Evolutionary conservation across 1,140 invertebrate species (phyloP).

Genomic region (Platorchestia sp.): DNA sequence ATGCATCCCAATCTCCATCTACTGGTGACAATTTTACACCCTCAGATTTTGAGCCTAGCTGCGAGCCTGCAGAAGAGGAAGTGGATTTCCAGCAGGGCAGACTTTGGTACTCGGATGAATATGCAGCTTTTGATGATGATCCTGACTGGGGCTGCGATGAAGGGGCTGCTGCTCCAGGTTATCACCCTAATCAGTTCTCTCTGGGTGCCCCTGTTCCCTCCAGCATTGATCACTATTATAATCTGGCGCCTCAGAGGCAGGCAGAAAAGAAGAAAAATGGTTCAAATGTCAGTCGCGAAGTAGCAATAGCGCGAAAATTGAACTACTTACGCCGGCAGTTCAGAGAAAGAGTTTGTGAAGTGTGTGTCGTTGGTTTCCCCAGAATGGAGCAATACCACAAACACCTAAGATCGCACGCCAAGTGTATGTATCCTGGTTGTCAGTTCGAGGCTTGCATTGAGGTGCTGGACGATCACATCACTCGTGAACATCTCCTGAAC

Average conservation of each 20-base stretch:
- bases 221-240: conserved; percentile 17
- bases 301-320: not conserved
- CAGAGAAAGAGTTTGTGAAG: conserved; percentile 13
- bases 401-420: not conserved
- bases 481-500: conserved; percentile 34
- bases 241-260: not conserved
- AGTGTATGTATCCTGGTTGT: conserved; percentile 40
- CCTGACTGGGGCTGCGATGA: conserved; percentile 10
- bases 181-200: not conserved
- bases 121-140: conserved; percentile 45
- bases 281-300: not conserved
- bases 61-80: conserved; percentile 1
- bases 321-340: not conserved
- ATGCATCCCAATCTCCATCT: not conserved
- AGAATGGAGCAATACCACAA: conserved; percentile 12
- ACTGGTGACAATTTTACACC: not conserved
- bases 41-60: not conserved
- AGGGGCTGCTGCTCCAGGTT: not conserved
- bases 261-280: not conserved
- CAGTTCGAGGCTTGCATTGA: conserved; percentile 41
- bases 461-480: conserved; percentile 24
- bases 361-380: conserved; percentile 25
- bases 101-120: conserved; percentile 3
- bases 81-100: not conserved
- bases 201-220: not conserved